Evolutionary conservation across 2,797 vertebrate species (phyloP), one percentile per base, ranked within the genome.

Genomic region (Anableps anableps): DNA sequence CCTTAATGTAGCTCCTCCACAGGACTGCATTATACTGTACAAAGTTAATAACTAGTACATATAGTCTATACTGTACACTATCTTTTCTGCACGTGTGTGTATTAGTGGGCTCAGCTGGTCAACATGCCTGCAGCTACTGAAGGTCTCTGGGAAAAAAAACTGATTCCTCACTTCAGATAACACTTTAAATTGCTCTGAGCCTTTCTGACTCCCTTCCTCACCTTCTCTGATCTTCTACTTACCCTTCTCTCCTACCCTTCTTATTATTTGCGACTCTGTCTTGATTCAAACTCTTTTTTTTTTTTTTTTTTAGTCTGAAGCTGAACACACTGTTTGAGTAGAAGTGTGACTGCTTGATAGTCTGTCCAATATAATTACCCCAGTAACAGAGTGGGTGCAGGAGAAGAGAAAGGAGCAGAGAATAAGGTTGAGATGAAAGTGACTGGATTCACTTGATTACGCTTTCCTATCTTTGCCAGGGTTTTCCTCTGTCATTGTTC

Each of bases 201-300:
- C 72, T 45, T 31, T 60, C 1, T 79, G 3, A 31, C 74, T 77
- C 77, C 38, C 71, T 50, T 45, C 43, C 31, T 78, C 29, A 64
- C 75, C 81, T 47, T 64, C n/a, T 75, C 53, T 64, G 26, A 29
- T 77, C 51, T 72, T 53, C 10, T 78, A 23, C n/a, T 13, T 68
- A 26, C 10, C 23, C 66, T 68, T 68, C 64, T 55, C 53, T 55
- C 53, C 53, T 45, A 16, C 5, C 41, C 68, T 62, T n/a, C 68
- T 71, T 71, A 43, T 70, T 70, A 71, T 45, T 71, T 71, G 68
- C 7, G 26, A 71, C 41, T 62, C 29, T 71, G 41, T 43, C 68
- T 71, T 17, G 68, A 71, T 45, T 45, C 68, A 71, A 71, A 71
- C 26, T 41, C 41, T 45, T 45, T 45, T 70, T n/a, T n/a, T n/a